Evolutionary conservation across 92 coral and sea anemone genomes (phyloP).

Genomic region (Zoanthus gigantus): DNA sequence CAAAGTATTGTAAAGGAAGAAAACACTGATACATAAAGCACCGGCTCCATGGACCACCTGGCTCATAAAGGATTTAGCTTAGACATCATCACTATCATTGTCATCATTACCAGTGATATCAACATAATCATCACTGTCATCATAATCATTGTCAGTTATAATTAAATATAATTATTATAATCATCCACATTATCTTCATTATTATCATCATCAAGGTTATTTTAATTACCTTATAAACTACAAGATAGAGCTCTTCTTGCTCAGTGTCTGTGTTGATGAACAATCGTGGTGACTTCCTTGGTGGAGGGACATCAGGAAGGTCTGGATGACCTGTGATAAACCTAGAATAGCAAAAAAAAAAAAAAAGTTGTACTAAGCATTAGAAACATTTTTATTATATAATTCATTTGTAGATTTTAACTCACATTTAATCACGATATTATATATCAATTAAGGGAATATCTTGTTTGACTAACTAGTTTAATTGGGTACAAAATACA

Average conservation of each 20-base stretch:
- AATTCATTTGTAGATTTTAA: not conserved
- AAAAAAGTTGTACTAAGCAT: not conserved
- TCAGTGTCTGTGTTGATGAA: slow-evolving; percentile 90
- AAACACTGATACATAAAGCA: too few relatives aligned
- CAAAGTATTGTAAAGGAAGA: not conserved
- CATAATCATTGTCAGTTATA: too few relatives aligned
- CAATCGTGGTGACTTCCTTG: slow-evolving; percentile 89
- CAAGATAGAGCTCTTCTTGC: slow-evolving; percentile 84
- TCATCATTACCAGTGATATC: not conserved
- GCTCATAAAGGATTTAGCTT: not conserved
- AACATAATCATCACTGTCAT: not conserved
- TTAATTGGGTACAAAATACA: too few relatives aligned
- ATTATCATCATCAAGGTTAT: not conserved
- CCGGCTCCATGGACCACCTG: not conserved
- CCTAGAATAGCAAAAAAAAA: slow-evolving; percentile 37
- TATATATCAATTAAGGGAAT: too few relatives aligned
- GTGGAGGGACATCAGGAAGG: slow-evolving; percentile 81
- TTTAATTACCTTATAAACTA: slow-evolving; percentile 86
- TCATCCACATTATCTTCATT: not conserved
- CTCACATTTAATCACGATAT: not conserved
- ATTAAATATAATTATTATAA: not conserved
- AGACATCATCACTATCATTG: not conserved
- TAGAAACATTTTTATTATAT: not conserved
- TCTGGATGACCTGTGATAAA: slow-evolving; percentile 95
- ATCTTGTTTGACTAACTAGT: too few relatives aligned